A percentile compares a stretch with the other conserved stretches of the same genome.
phyloP scores from a whole-genome alignment of 2,113 vertebrate species.

The Nymphicus hollandicus region DNA sequence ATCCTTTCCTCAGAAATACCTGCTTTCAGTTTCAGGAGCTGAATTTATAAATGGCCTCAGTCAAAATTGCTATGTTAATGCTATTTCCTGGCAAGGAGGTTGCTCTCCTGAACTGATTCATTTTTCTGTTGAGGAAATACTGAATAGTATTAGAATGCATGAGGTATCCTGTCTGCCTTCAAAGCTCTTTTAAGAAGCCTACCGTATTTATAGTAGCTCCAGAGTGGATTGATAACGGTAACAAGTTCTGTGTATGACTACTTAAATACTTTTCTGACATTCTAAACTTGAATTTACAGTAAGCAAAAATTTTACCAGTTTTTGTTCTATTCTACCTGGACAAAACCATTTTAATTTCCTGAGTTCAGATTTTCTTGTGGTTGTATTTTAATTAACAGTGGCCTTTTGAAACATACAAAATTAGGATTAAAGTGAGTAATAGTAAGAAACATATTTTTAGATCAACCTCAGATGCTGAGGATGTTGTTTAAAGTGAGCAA shows the following conservation, averaged over 20 bases:
- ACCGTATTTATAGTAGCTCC: neutral
- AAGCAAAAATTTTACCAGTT: neutral
- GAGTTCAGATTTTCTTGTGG: neutral
- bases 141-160: neutral
- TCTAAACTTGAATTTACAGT: neutral
- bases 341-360: neutral
- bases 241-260: neutral
- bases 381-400: neutral
- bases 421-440: neutral
- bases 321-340: neutral
- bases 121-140: conserved; percentile 19
- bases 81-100: neutral
- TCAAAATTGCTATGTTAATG: neutral
- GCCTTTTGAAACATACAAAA: neutral
- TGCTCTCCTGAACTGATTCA: neutral
- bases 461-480: neutral
- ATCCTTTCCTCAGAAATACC: neutral
- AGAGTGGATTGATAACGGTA: neutral
- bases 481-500: neutral
- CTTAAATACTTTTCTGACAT: neutral
- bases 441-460: neutral
- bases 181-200: neutral
- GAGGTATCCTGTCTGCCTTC: neutral
- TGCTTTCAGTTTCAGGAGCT: neutral
- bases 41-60: neutral